Percentiles rank a stretch among this genome's conserved stretches.
Evolutionary conservation across 2,888 invertebrate genomes (phyloP).

Genomic region (Euplagia quadripunctaria): DNA sequence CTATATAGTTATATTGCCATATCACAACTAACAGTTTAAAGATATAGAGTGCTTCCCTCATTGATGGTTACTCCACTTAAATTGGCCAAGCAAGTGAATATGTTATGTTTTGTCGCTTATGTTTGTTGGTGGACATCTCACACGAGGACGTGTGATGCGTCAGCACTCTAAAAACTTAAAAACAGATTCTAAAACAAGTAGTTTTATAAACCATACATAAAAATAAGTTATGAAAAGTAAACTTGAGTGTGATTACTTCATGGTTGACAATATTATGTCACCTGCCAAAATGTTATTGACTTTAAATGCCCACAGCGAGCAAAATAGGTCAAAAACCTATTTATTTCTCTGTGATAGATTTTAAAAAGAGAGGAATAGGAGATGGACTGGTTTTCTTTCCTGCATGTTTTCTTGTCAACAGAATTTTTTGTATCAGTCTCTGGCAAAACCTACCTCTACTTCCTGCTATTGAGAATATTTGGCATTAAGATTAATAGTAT

Average conservation of each 20-base stretch:
- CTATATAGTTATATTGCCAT: background rate
- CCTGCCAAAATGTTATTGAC: background rate
- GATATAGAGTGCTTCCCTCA: background rate
- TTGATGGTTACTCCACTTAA: background rate
- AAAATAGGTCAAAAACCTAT: background rate
- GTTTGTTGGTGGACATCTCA: background rate
- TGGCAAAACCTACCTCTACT: too few relatives aligned
- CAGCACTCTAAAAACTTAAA: background rate
- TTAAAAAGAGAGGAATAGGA: too few relatives aligned
- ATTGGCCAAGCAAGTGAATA: background rate
- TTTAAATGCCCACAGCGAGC: background rate
- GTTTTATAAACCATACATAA: background rate
- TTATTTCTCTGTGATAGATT: too few relatives aligned
- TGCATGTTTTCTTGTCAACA: too few relatives aligned
- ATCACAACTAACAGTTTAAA: background rate
- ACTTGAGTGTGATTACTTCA: background rate
- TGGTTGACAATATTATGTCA: background rate
- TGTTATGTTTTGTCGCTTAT: background rate
- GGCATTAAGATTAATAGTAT: too few relatives aligned
- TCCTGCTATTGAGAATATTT: too few relatives aligned
- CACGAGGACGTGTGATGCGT: background rate
- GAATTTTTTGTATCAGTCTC: too few relatives aligned
- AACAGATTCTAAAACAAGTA: background rate
- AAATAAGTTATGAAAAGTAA: background rate
- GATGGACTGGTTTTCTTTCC: too few relatives aligned